Base-by-base conservation (phyloP, 2,888 invertebrate genomes). In the Eilema caniola region DNA sequence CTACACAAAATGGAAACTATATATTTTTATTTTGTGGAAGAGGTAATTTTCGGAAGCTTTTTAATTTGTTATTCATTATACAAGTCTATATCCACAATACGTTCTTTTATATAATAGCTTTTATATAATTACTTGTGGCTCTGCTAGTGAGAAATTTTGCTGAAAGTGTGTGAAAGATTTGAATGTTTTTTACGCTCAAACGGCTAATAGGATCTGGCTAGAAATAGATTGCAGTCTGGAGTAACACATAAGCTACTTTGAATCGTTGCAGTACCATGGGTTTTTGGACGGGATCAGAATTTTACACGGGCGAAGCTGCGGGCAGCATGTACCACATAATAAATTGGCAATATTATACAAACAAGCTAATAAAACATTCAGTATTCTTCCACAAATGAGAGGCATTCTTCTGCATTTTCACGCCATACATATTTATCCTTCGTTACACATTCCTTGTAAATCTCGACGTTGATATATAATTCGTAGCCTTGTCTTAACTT, bases 401-500 rank as follows among this genome's bases (percentile, higher is more conserved):
- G 28, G n/a, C 47, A 64, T 28, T 64, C 25, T 60, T 66, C 37
- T 64, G 24, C 41, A 59, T 59, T 41, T 25, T 66, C 67, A 25
- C 67, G 20, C 23, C 57, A 61, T 60, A 60, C 41, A 61, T 60
- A 41, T 66, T 60, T 41, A 66, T 66, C 53, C 53, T 66, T 62
- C 31, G 53, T 62, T 61, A 60, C 60, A 31, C 20, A 67, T 56
- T 67, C 56, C 33, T 53, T 53, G 53, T 67, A 62, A 67, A 56
- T 62, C 67, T 68, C 62, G 1, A 59, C 37, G 47, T 64, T 64
- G 63, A 69, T 69, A 47, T 64, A 69, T 60, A 69, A 63, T 63
- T 63, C 68, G 25, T 57, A 23, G 63, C 25, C 57, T 37, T 16
- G 28, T 69, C 37, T 28, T 37, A 63, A 63, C 68, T 33, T 63